Conservation (phyloP, 1,140 invertebrate genomes). For the Pogonomyrmex californicus region DNA sequence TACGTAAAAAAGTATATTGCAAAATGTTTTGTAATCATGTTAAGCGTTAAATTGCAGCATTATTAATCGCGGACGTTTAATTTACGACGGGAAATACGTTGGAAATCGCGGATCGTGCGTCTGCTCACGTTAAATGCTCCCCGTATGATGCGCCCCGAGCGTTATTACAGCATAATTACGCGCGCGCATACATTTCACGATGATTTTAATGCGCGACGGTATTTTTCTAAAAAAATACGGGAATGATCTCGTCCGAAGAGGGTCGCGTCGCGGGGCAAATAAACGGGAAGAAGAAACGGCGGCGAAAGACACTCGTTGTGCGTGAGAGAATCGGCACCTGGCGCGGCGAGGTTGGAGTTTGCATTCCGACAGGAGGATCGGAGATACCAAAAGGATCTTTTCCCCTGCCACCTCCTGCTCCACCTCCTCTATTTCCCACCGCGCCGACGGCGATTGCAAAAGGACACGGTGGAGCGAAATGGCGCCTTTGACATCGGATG, state of each 20-base stretch:
- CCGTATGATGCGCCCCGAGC: conserved; percentile 4
- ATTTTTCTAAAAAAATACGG: conserved; percentile 22
- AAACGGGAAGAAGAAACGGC: conserved; percentile 14
- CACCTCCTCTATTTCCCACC: neutral
- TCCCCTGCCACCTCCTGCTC: neutral
- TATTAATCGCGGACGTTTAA: conserved; percentile 52
- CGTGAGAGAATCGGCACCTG: conserved; percentile 57
- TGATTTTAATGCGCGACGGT: conserved; percentile 38
- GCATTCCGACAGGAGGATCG: conserved; percentile 47
- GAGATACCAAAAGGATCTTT: conserved; percentile 50
- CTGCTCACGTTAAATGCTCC: neutral
- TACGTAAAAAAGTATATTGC: conserved; percentile 26
- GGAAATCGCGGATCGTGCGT: conserved; percentile 36
- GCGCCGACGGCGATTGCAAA: conserved; percentile 34
- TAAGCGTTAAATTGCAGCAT: conserved; percentile 46
- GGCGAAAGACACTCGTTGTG: conserved; percentile 43
- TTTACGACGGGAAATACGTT: conserved; percentile 11
- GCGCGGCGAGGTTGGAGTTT: conserved; percentile 29
- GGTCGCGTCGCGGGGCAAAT: neutral
- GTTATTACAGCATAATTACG: conserved; percentile 56
- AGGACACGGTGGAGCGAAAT: conserved; percentile 45
- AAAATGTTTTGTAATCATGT: conserved; percentile 30
- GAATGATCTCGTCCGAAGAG: neutral
- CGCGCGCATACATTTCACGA: conserved; percentile 47
- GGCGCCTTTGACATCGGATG: conserved; percentile 59